phyloP scores from a whole-genome alignment of 2,797 vertebrate species.

The Leuciscus waleckii region DNA sequence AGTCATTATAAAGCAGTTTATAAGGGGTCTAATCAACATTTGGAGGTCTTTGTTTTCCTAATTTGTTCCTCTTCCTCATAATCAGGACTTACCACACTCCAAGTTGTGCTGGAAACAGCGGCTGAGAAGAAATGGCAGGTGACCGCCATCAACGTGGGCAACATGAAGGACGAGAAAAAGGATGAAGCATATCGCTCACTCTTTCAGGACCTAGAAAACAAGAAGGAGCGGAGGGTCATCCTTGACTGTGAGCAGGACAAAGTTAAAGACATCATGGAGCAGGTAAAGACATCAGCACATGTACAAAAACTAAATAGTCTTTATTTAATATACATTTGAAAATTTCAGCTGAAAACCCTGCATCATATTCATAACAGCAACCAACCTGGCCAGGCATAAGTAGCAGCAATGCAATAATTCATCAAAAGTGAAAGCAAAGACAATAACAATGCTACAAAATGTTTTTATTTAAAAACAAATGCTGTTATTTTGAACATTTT shows the following conservation, averaged over 20 bases:
- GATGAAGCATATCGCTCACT: conserved; percentile 97
- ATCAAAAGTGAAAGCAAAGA: not conserved
- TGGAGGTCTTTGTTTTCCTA: not conserved
- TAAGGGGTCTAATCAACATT: not conserved
- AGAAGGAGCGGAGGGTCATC: conserved; percentile 96
- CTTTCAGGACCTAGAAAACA: conserved; percentile 96
- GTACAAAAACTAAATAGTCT: not conserved
- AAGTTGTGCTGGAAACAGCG: conserved; percentile 96
- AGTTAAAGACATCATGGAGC: conserved; percentile 99
- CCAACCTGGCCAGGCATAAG: not conserved
- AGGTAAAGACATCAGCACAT: conserved; percentile 77
- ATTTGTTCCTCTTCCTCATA: conserved; percentile 30
- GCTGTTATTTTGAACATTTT: not conserved
- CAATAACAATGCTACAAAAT: not conserved
- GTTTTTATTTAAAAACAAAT: not conserved
- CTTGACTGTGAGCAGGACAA: conserved; percentile 98
- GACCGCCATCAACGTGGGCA: conserved; percentile 99
- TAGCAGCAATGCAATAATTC: not conserved
- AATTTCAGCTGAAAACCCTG: not conserved
- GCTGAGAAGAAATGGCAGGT: conserved; percentile 99
- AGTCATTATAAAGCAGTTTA: not conserved
- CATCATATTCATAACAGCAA: not conserved
- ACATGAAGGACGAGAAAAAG: conserved; percentile 98
- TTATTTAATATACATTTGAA: not conserved
- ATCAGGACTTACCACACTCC: conserved; percentile 92